Conservation (phyloP, 2,888 invertebrate species). For the Tachystola acroxantha region DNA sequence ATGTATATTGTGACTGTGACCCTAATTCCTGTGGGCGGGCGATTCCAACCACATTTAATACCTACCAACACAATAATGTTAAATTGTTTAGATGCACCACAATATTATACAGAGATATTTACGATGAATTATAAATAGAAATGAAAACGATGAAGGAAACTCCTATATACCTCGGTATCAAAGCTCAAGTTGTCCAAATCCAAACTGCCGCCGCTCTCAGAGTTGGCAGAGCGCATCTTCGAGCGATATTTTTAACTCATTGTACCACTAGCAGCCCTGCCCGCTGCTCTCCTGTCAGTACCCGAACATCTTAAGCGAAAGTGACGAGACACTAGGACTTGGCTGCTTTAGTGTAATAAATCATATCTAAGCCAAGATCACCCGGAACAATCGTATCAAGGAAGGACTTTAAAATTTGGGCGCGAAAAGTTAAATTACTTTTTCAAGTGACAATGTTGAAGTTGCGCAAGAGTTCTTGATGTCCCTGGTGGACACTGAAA, state of each 20-base stretch:
- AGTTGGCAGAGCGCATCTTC: conserved; percentile 75
- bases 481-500: conserved; percentile 31
- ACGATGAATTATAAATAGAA: conserved; percentile 17
- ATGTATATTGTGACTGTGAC: too few relatives aligned
- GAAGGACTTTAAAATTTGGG: conserved; percentile 23
- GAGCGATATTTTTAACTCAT: conserved; percentile 78
- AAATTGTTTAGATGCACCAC: too few relatives aligned
- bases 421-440: conserved; percentile 28
- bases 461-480: conserved; percentile 53
- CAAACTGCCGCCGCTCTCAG: conserved; percentile 47
- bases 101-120: too few relatives aligned
- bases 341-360: conserved; percentile 26
- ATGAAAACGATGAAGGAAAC: conserved; percentile 29
- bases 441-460: conserved; percentile 25
- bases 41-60: too few relatives aligned
- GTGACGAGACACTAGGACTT: conserved; percentile 50
- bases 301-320: conserved; percentile 58
- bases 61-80: too few relatives aligned
- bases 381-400: conserved; percentile 17
- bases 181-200: conserved; percentile 66
- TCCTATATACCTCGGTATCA: conserved; percentile 49
- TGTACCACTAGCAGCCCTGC: conserved; percentile 67
- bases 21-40: too few relatives aligned
- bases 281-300: conserved; percentile 63
- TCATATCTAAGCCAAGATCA: conserved; percentile 23